Evolutionary conservation across 2,797 vertebrate genomes (phyloP), one percentile per base, ranked within the genome.

Genomic region (Tapirus indicus): DNA sequence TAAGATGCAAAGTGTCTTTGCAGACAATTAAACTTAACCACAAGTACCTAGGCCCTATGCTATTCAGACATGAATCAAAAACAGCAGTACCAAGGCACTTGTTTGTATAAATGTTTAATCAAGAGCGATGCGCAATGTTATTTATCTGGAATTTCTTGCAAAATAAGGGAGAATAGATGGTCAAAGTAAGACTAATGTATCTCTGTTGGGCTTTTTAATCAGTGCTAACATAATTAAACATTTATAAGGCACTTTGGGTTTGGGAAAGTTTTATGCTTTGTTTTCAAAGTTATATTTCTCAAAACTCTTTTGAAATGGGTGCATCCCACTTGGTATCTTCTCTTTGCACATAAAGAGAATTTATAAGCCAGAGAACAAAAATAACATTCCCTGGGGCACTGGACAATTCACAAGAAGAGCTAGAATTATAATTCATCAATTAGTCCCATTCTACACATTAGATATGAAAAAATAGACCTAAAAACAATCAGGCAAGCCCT

Each of bases 91-190:
- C 60, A 92, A 86, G 74, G 47, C 18, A 86, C 87, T 93, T 97
- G 85, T 60, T 89, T 93, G 47, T 95, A 87, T 92, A 97, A 97
- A 94, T 97, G 41, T 91, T 96, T 98, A 94, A 97, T 95, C 41
- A 95, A 88, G 62, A 84, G 35, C 6, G 2, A 27, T 38, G 47
- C 52, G 14, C 74, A 87, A 77, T 95, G 54, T 64, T 17, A 38
- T 62, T 38, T 79, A 92, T 94, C 78, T 95, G 27, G 60, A 95
- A 84, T 88, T 78, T 94, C 60, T 58, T 86, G 62, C 86, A 88
- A 86, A 95, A 66, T 94, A 60, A 89, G 44, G 74, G 41, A 35
- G 72, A 91, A 74, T 38, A 75, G 71, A 91, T 93, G 77, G 13
- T 95, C 38, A 12, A 79, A 78, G n/a, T 77, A 97, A 80, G 68